These are phyloP conservation scores for Coendou prehensilis DNA, from an alignment of 2,797 vertebrate species.

Conservation along the genomic window DNA sequence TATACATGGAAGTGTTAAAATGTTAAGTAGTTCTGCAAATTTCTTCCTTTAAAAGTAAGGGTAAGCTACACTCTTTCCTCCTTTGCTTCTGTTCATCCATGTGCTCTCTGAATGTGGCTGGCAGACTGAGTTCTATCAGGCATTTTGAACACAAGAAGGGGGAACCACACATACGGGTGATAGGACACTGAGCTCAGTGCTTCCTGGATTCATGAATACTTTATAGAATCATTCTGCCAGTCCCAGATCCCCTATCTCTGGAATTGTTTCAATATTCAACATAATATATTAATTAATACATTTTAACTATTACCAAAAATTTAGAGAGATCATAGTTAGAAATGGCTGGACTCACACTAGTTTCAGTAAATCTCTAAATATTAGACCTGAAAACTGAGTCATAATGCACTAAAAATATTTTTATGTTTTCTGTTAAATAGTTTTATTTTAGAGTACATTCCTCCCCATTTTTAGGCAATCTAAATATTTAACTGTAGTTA, in stretches of 20 bases:
- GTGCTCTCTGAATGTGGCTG: not conserved
- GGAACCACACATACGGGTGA: fast-evolving
- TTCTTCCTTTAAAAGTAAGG: not conserved
- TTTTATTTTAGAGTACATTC: conserved; percentile 58
- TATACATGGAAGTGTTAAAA: not conserved
- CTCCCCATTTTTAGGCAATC: conserved; percentile 38
- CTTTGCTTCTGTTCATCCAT: not conserved
- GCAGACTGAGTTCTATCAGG: too few species aligned
- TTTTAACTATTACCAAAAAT: not conserved
- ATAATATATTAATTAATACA: not conserved
- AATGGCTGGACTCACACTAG: not conserved
- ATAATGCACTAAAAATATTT: not conserved
- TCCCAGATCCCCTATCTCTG: not conserved
- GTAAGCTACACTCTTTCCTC: not conserved
- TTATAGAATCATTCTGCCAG: not conserved
- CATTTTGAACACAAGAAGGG: not conserved
- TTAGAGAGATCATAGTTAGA: not conserved
- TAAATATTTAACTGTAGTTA: conserved; percentile 63
- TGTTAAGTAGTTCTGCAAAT: not conserved
- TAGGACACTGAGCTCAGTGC: not conserved
- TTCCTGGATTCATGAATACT: not conserved
- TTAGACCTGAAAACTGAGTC: not conserved
- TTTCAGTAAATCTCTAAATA: conserved; percentile 23
- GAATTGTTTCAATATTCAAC: not conserved
- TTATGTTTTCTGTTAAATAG: not conserved